A percentile compares a stretch with the other conserved stretches of the same genome.
Evolutionary conservation across 2,888 invertebrate genomes (phyloP).

Genomic region (Acronicta psi): DNA sequence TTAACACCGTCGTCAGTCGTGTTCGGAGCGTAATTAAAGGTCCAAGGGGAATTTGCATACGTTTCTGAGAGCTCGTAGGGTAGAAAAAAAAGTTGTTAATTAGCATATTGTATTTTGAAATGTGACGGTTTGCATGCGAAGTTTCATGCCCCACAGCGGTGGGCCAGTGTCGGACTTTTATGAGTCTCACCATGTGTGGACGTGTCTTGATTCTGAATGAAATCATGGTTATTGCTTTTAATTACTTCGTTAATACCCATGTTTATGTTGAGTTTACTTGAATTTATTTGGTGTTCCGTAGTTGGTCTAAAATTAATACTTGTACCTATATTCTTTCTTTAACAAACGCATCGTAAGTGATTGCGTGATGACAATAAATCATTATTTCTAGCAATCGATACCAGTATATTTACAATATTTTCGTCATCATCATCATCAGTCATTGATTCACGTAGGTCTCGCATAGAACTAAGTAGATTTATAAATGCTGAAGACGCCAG

Average conservation of each 20-base stretch:
- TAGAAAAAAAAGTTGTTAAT: constrained; percentile 83
- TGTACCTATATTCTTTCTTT: no score
- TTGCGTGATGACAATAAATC: neutral
- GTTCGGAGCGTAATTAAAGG: constrained; percentile 86
- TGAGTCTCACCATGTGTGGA: constrained; percentile 72
- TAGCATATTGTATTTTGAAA: constrained; percentile 89
- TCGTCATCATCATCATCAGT: no score
- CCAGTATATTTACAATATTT: no score
- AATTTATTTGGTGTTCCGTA: no score
- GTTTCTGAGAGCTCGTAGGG: constrained; percentile 85
- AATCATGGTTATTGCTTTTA: constrained; percentile 43
- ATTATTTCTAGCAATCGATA: no score
- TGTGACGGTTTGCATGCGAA: constrained; percentile 85
- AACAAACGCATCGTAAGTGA: no score
- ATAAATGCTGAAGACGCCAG: no score
- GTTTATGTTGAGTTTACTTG: no score
- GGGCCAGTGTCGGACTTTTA: constrained; percentile 77
- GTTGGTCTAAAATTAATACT: no score
- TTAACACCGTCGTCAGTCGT: constrained; percentile 85
- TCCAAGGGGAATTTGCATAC: constrained; percentile 84
- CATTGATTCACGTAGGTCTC: no score
- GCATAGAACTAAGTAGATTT: no score
- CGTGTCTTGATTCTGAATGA: constrained; percentile 57
- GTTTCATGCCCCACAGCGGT: constrained; percentile 84
- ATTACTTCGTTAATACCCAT: constrained; percentile 40